These are phyloP conservation scores for Embidobia sp. DNA, from an alignment of 2,888 invertebrate species.

Conservation along the genomic window DNA sequence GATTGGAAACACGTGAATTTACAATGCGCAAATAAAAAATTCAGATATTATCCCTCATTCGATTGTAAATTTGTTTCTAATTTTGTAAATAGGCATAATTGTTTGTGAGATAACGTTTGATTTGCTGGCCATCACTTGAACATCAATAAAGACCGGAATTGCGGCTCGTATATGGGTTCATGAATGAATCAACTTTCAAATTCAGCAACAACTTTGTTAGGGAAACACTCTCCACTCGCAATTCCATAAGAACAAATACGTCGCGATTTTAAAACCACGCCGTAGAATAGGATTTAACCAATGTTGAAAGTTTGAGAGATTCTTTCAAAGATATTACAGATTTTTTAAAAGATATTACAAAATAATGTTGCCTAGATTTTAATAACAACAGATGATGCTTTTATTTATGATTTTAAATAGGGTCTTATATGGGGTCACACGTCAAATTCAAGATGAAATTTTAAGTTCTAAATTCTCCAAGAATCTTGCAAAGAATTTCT, in stretches of 20 bases:
- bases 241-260: not conserved
- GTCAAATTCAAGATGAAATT: no score
- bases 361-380: no score
- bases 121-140: not conserved
- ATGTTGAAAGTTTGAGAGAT: no score
- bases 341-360: no score
- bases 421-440: no score
- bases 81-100: not conserved
- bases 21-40: conserved; percentile 13
- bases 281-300: not conserved
- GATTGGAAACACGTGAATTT: conserved; percentile 9
- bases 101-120: not conserved
- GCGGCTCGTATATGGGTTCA: not conserved
- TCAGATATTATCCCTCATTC: not conserved
- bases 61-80: not conserved
- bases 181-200: conserved; percentile 1
- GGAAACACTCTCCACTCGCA: conserved; percentile 1
- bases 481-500: no score
- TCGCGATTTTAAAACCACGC: no score
- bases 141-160: not conserved
- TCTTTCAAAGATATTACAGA: no score
- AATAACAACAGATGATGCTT: no score
- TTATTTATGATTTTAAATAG: no score
- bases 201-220: not conserved
- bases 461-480: no score